phyloP scores from a whole-genome alignment of 92 coral and sea anemone genomes.

The Phenganax stokvisi region DNA sequence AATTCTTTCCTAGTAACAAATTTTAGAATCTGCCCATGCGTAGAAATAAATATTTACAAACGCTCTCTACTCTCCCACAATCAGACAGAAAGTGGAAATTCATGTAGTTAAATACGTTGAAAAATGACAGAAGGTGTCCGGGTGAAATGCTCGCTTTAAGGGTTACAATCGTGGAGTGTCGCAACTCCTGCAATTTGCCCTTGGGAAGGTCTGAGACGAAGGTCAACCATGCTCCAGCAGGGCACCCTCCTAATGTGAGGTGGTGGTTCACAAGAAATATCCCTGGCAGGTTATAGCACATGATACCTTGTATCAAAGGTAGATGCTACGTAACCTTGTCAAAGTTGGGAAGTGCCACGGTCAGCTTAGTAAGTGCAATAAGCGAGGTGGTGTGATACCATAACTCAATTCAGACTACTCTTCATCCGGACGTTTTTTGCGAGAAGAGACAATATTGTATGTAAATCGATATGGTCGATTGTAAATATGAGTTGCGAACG shows the following conservation, averaged over 20 bases:
- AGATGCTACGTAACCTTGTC: slow-evolving; percentile 89
- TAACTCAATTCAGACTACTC: slow-evolving; percentile 99
- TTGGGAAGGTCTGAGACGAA: slow-evolving; percentile 99
- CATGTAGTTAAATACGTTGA: slow-evolving; percentile 10
- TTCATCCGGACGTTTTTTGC: slow-evolving; percentile 63
- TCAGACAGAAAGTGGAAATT: not conserved
- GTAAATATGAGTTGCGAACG: too few species aligned
- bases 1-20: too few species aligned
- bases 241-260: slow-evolving; percentile 77
- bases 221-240: slow-evolving; percentile 73
- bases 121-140: slow-evolving; percentile 23
- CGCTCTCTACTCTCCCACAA: not conserved
- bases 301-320: slow-evolving; percentile 48
- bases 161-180: slow-evolving; percentile 83
- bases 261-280: slow-evolving; percentile 96
- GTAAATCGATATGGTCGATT: not conserved
- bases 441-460: not conserved
- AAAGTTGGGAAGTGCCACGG: slow-evolving; percentile 99
- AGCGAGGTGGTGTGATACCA: slow-evolving; percentile 90
- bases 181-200: slow-evolving; percentile 75
- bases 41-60: not conserved
- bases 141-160: slow-evolving; percentile 99
- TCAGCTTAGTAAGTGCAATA: slow-evolving; percentile 89
- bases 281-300: slow-evolving; percentile 84
- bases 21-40: not conserved